These are phyloP conservation scores for Drosophila orena DNA, from an alignment of 1,140 invertebrate genomes.

Conservation along the genomic window DNA sequence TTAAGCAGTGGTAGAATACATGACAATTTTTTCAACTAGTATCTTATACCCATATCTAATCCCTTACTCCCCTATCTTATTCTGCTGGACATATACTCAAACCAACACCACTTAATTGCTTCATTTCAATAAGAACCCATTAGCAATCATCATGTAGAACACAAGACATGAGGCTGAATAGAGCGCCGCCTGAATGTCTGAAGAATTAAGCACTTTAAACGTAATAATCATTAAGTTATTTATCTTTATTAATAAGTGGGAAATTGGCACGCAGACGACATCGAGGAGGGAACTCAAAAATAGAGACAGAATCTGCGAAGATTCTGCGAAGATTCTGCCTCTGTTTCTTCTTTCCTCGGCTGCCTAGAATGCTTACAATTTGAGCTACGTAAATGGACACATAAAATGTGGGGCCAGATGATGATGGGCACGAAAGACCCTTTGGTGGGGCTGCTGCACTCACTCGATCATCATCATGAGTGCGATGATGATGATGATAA, in stretches of 20 bases:
- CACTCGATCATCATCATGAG: constrained; percentile 50
- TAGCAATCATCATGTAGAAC: constrained; percentile 15
- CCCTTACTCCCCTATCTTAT: no score
- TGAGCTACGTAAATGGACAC: constrained; percentile 80
- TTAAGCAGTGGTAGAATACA: no score
- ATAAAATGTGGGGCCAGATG: constrained; percentile 66
- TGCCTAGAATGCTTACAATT: constrained; percentile 74
- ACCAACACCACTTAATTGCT: constrained; percentile 31
- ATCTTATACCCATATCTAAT: no score
- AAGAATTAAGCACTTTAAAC: constrained; percentile 78
- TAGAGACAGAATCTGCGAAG: constrained; percentile 10
- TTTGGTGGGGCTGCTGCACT: constrained; percentile 13
- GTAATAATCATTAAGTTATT: constrained; percentile 82
- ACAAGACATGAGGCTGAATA: constrained; percentile 5
- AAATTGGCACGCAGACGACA: constrained; percentile 78
- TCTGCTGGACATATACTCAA: background rate
- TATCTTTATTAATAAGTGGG: constrained; percentile 83
- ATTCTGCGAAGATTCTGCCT: constrained; percentile 17
- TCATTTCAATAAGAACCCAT: constrained; percentile 34
- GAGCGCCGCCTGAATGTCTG: constrained; percentile 57
- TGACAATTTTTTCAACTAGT: no score
- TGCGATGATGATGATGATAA: constrained; percentile 52
- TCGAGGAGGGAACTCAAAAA: constrained; percentile 12
- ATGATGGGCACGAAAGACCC: background rate
- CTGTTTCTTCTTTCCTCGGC: constrained; percentile 4